phyloP scores from a whole-genome alignment of 2,797 vertebrate species.

The Pyrrhura leucotis region DNA sequence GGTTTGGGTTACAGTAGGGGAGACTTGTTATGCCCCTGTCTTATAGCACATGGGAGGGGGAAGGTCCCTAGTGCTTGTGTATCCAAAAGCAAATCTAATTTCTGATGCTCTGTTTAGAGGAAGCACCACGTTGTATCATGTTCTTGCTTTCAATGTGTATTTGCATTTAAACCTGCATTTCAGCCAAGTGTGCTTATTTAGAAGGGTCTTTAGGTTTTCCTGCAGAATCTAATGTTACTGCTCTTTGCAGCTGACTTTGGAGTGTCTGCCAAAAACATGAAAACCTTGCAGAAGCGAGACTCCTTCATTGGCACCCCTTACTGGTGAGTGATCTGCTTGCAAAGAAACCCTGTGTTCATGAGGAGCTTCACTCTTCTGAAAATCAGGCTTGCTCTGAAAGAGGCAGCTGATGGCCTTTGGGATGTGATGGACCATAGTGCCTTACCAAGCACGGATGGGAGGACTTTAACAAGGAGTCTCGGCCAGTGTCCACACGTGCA shows the following conservation, averaged over 20 bases:
- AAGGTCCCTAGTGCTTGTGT: background rate
- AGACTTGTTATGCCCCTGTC: background rate
- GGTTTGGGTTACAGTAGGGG: background rate
- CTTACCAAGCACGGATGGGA: background rate
- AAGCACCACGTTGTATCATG: background rate
- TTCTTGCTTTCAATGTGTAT: background rate
- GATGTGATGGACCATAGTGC: background rate
- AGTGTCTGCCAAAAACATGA: slow-evolving; percentile 95
- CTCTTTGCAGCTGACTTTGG: slow-evolving; percentile 92
- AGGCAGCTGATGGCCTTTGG: background rate
- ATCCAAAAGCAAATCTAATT: background rate
- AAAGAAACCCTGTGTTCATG: background rate
- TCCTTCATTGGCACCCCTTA: slow-evolving; percentile 98
- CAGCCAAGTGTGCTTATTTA: slow-evolving; percentile 24
- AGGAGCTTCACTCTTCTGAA: background rate
- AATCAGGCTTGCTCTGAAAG: background rate
- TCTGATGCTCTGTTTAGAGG: background rate
- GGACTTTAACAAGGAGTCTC: background rate
- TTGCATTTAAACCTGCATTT: background rate
- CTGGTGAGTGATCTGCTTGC: slow-evolving; percentile 84
- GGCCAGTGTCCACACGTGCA: fast-evolving
- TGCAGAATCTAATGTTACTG: background rate
- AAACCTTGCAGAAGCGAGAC: slow-evolving; percentile 92
- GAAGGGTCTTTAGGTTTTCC: background rate
- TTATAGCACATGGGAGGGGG: background rate